Conservation (phyloP, 2,888 invertebrate species). For the Metellina segmentata region DNA sequence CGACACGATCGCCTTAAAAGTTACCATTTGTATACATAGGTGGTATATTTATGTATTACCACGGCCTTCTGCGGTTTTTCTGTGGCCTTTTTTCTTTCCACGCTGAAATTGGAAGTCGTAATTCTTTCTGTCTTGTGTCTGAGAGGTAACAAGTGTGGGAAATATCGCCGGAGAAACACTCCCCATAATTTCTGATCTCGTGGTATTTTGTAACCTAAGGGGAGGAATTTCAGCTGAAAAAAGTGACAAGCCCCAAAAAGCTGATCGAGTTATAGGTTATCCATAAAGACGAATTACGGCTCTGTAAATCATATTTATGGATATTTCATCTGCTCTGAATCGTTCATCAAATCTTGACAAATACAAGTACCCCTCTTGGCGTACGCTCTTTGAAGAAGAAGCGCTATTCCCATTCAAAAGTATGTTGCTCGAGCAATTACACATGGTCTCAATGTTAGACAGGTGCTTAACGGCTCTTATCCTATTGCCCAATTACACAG, state of each 20-base stretch:
- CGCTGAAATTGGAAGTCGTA: constrained; percentile 30
- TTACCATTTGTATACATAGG: constrained; percentile 1
- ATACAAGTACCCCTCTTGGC: constrained; percentile 50
- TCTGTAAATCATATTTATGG: constrained; percentile 66
- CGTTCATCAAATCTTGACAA: constrained; percentile 58
- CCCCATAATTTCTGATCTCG: constrained; percentile 26
- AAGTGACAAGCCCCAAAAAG: not conserved
- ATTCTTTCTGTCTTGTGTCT: constrained; percentile 29
- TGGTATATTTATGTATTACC: constrained; percentile 17
- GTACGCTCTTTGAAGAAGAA: not conserved
- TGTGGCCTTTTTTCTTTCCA: not conserved
- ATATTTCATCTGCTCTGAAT: constrained; percentile 32
- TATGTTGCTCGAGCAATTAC: constrained; percentile 38
- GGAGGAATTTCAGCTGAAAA: not conserved
- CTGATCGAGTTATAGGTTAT: constrained; percentile 26
- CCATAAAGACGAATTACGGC: constrained; percentile 47
- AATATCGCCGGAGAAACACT: constrained; percentile 15
- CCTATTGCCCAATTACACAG: constrained; percentile 40
- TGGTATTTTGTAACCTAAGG: constrained; percentile 16
- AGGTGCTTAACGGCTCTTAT: constrained; percentile 1
- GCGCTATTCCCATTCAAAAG: constrained; percentile 7
- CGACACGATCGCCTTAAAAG: constrained; percentile 6
- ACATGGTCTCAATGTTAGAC: constrained; percentile 10
- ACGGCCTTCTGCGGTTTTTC: not conserved
- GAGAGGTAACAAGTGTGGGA: constrained; percentile 51